These are phyloP conservation scores for Channa striata DNA, from an alignment of 2,797 vertebrate genomes.

Conservation along the genomic window DNA sequence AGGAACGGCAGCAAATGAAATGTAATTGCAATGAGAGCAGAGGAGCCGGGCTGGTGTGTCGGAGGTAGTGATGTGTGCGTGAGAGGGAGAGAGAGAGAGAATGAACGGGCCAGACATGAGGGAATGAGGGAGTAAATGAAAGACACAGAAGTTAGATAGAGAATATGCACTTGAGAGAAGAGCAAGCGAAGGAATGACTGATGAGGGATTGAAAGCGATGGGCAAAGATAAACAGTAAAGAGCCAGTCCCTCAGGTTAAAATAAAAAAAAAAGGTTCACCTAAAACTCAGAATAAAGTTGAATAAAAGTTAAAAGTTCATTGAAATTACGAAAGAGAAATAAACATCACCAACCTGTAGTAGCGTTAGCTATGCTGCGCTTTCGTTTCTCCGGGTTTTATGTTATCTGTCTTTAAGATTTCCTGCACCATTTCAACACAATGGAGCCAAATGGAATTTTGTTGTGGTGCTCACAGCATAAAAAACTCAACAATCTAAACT, in stretches of 20 bases:
- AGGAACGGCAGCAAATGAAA: slow-evolving; percentile 81
- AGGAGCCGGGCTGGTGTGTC: slow-evolving; percentile 61
- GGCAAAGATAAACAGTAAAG: slow-evolving; percentile 34
- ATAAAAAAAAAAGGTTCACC: slow-evolving; percentile 12
- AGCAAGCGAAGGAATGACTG: slow-evolving; percentile 54
- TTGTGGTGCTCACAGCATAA: not conserved
- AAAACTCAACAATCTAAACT: slow-evolving; percentile 32
- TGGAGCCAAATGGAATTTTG: slow-evolving; percentile 4
- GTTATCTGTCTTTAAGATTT: not conserved
- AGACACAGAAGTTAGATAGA: slow-evolving; percentile 63
- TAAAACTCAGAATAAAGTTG: slow-evolving; percentile 14
- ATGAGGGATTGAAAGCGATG: slow-evolving; percentile 36
- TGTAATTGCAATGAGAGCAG: slow-evolving; percentile 81
- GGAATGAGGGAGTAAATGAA: slow-evolving; percentile 72
- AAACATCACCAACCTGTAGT: not conserved
- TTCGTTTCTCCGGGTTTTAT: slow-evolving; percentile 1
- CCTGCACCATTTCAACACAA: not conserved
- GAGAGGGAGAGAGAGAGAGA: slow-evolving; percentile 34
- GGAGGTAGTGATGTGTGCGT: slow-evolving; percentile 63
- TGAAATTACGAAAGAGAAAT: not conserved
- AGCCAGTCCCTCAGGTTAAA: slow-evolving; percentile 29
- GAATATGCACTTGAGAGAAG: slow-evolving; percentile 56
- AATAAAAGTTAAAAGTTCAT: slow-evolving; percentile 20
- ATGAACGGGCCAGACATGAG: slow-evolving; percentile 51
- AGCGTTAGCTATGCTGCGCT: not conserved